Evolutionary conservation across 2,797 vertebrate species (phyloP).

Genomic region (Chromis chromis): DNA sequence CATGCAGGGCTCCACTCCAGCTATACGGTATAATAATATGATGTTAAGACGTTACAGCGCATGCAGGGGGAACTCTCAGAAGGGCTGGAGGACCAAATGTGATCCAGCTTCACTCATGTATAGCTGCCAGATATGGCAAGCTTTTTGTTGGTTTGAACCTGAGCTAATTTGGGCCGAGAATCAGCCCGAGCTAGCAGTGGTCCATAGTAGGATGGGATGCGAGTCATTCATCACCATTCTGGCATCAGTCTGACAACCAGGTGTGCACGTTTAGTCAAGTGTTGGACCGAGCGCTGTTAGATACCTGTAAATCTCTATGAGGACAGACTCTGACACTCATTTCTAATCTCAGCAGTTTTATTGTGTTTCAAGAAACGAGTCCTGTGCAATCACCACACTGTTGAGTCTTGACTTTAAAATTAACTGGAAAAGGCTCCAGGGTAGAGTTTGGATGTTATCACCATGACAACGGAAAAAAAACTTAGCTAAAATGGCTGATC

Average conservation of each 20-base stretch:
- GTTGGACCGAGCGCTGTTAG: background rate
- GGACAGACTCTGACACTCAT: too few species aligned
- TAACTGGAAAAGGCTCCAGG: too few species aligned
- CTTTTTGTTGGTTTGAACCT: slow-evolving; percentile 4
- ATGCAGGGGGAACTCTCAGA: slow-evolving; percentile 15
- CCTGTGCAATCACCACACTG: too few species aligned
- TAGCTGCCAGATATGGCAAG: slow-evolving; percentile 43
- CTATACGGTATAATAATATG: slow-evolving; percentile 6
- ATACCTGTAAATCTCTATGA: background rate
- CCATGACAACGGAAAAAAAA: too few species aligned
- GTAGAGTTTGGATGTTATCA: too few species aligned
- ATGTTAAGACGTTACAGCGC: slow-evolving; percentile 25
- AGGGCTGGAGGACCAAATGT: slow-evolving; percentile 23
- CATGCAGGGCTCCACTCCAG: slow-evolving; percentile 6
- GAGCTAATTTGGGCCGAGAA: slow-evolving; percentile 15
- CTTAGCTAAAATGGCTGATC: background rate
- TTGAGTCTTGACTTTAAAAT: too few species aligned
- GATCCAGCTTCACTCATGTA: slow-evolving; percentile 28
- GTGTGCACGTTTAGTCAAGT: background rate
- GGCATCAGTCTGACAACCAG: slow-evolving; percentile 16
- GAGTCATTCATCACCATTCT: slow-evolving; percentile 43
- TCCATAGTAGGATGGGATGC: slow-evolving; percentile 20
- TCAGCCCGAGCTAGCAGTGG: background rate
- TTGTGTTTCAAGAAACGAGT: too few species aligned
- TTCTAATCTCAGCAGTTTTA: too few species aligned